phyloP scores from a whole-genome alignment of 2,113 vertebrate genomes.

The Hystrix cristata region DNA sequence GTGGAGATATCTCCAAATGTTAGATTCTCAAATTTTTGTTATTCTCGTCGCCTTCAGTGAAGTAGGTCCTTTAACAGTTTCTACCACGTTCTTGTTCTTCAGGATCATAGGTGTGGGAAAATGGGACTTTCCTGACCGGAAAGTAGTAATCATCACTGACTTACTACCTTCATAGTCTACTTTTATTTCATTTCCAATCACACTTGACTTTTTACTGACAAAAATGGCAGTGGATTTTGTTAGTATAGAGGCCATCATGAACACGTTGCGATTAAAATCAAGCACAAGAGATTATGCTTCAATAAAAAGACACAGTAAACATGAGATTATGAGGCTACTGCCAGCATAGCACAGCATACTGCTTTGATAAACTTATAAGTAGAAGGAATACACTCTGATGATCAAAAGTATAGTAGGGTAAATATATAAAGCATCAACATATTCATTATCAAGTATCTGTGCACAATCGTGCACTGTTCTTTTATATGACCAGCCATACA shows the following conservation, averaged over 20 bases:
- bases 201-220: neutral
- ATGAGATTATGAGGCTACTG: neutral
- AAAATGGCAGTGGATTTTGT: neutral
- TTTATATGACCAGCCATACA: neutral
- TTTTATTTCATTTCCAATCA: neutral
- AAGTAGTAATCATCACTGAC: neutral
- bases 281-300: neutral
- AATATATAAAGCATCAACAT: neutral
- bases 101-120: neutral
- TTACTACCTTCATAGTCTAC: neutral
- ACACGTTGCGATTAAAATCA: neutral
- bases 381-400: neutral
- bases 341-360: too few relatives aligned
- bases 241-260: neutral
- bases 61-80: neutral
- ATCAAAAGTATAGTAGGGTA: neutral
- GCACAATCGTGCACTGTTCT: neutral
- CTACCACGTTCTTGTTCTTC: neutral
- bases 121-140: neutral
- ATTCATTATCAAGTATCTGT: neutral
- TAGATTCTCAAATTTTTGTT: neutral
- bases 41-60: neutral
- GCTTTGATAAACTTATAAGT: neutral
- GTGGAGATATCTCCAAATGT: neutral
- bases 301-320: neutral